Evolutionary conservation across 2,888 invertebrate genomes (phyloP).

Genomic region (Teleogryllus oceanicus): DNA sequence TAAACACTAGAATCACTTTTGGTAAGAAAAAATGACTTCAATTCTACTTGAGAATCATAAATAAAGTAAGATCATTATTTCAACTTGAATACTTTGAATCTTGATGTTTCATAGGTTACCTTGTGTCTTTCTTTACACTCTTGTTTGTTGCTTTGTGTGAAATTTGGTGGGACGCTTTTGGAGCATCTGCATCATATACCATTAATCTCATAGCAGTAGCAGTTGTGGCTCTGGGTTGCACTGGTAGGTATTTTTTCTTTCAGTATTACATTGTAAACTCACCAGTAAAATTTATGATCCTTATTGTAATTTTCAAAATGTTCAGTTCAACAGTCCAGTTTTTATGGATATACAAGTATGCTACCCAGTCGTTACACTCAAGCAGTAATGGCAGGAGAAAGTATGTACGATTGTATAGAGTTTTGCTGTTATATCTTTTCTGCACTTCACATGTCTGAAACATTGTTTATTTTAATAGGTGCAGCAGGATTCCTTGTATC

Average conservation of each 20-base stretch:
- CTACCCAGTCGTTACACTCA: constrained; percentile 85
- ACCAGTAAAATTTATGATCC: neutral
- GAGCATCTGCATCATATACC: constrained; percentile 71
- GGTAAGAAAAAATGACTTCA: constrained; percentile 54
- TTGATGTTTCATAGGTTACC: constrained; percentile 58
- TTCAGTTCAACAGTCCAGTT: constrained; percentile 85
- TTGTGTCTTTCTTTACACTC: constrained; percentile 75
- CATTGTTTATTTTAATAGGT: constrained; percentile 53
- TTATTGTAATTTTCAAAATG: constrained; percentile 37
- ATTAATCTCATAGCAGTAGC: constrained; percentile 81
- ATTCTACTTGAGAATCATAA: neutral
- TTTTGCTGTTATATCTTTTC: neutral
- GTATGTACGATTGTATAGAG: constrained; percentile 52
- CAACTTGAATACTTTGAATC: neutral
- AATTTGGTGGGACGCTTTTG: constrained; percentile 81
- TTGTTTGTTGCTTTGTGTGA: constrained; percentile 81
- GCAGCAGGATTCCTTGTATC: constrained; percentile 86
- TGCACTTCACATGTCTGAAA: neutral
- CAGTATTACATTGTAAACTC: neutral
- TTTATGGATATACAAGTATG: constrained; percentile 91
- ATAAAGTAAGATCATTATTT: neutral
- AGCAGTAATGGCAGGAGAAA: constrained; percentile 93
- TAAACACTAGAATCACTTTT: constrained; percentile 81
- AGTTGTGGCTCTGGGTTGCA: constrained; percentile 82
- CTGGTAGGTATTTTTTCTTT: constrained; percentile 52